Conservation (phyloP, 2,113 vertebrate species). For the Oryctolagus cuniculus region mOryCun1.1 NC_091449.1:64852501-64853000, state of each 20-base stretch:
- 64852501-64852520: not conserved
- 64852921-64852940: no score
- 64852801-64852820: not conserved
- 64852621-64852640: conserved; percentile 1
- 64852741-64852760: not conserved
- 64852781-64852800: not conserved
- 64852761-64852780: not conserved
- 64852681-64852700: not conserved
- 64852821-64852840: not conserved
- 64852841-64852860: no score
- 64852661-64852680: not conserved
- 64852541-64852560: not conserved
- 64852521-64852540: not conserved
- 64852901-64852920: no score
- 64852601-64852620: conserved; percentile 19
- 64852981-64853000: no score
- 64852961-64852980: no score
- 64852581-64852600: not conserved
- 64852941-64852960: no score
- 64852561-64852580: not conserved
- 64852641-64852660: conserved; percentile 16
- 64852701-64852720: not conserved
- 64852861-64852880: no score
- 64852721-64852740: not conserved
- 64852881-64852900: no score